Evolutionary conservation across 2,888 invertebrate genomes (phyloP).

Genomic region (Lycocerus yunnanus): DNA sequence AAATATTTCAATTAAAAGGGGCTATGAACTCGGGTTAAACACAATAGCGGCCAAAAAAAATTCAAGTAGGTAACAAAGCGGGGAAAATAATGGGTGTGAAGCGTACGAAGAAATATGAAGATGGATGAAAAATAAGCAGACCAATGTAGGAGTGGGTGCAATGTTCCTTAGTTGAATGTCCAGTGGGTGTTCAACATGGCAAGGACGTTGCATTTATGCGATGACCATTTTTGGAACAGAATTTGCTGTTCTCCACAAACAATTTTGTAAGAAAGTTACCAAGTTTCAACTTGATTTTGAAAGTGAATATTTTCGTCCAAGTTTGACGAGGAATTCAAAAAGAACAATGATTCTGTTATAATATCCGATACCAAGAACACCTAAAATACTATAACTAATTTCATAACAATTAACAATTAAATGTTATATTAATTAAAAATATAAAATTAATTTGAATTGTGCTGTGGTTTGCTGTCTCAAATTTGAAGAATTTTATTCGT

Average conservation of each 20-base stretch:
- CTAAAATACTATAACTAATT: too few species aligned
- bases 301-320: neutral
- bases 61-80: neutral
- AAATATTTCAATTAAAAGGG: neutral
- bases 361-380: too few species aligned
- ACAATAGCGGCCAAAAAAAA: neutral
- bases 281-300: neutral
- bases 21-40: neutral
- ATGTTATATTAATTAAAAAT: too few species aligned
- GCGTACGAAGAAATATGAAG: neutral
- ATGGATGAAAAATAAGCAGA: neutral
- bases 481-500: too few species aligned
- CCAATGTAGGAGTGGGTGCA: neutral
- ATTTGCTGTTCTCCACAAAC: neutral
- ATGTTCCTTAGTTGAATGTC: neutral
- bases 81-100: neutral
- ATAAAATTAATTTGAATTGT: too few species aligned
- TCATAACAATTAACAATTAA: too few species aligned
- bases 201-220: conserved; percentile 1
- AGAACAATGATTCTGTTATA: neutral
- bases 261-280: too few species aligned
- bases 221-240: neutral
- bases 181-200: neutral
- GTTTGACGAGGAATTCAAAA: neutral
- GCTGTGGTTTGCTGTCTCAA: too few species aligned